Evolutionary conservation across 1,140 invertebrate genomes (phyloP).

Genomic region (Sycophaga agraensis): DNA sequence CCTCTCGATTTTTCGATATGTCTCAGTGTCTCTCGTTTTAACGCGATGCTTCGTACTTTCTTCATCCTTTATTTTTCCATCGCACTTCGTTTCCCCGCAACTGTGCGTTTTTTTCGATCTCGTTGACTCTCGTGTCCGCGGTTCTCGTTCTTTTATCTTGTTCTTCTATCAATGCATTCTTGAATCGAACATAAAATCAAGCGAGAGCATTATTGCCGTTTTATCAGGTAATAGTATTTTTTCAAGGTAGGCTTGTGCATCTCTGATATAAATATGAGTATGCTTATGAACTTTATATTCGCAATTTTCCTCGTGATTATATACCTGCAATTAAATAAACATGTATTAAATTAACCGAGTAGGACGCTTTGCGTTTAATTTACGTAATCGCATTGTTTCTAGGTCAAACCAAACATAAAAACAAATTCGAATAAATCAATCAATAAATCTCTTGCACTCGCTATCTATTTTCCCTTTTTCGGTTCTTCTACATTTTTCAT

Average conservation of each 20-base stretch:
- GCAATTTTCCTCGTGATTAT: no score
- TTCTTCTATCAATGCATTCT: no score
- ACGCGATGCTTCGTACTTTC: neutral
- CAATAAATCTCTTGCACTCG: conserved; percentile 2
- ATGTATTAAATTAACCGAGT: no score
- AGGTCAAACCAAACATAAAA: neutral
- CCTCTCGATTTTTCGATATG: neutral
- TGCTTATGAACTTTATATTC: no score
- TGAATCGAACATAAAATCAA: no score
- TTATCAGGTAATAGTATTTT: no score
- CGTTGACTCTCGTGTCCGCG: neutral
- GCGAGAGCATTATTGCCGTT: no score
- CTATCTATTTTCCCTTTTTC: neutral
- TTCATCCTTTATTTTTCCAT: neutral
- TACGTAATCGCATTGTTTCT: no score
- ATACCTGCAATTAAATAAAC: no score
- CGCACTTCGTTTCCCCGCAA: neutral
- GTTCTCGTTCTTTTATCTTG: neutral
- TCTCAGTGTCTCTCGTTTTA: neutral
- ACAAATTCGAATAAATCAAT: conserved; percentile 13
- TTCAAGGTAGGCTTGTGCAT: no score
- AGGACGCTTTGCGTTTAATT: no score
- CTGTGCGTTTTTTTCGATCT: neutral
- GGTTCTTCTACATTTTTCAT: conserved; percentile 3
- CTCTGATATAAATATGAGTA: no score